Conservation (phyloP, 2,888 invertebrate genomes). For the Rhabditoides inermis region DNA sequence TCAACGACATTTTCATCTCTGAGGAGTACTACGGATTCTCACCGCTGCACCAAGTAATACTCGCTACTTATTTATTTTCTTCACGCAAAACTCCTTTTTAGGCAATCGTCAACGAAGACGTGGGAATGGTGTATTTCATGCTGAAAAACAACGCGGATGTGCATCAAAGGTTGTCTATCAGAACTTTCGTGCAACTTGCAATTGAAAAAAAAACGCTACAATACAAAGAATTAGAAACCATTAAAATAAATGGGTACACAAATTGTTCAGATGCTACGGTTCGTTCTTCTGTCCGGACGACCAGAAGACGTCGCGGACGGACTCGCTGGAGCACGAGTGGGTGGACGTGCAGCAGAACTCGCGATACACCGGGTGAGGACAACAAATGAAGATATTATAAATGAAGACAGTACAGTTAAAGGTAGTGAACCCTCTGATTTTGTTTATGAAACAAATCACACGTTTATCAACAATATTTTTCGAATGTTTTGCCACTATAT, state of each 20-base stretch:
- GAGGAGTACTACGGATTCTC: slow-evolving; percentile 80
- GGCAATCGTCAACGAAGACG: slow-evolving; percentile 95
- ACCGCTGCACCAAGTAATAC: slow-evolving; percentile 77
- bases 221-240: neutral
- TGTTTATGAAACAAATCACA: no score
- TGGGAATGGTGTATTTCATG: slow-evolving; percentile 89
- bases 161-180: slow-evolving; percentile 55
- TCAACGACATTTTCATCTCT: slow-evolving; percentile 87
- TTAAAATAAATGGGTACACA: neutral
- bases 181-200: neutral
- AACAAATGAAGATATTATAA: no score
- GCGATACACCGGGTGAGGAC: slow-evolving; percentile 70
- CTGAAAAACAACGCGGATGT: slow-evolving; percentile 82
- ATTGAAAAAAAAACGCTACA: neutral
- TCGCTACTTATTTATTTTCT: no score
- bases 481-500: no score
- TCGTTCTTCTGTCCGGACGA: slow-evolving; percentile 96
- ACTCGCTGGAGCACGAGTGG: slow-evolving; percentile 81
- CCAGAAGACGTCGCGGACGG: slow-evolving; percentile 68
- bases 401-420: no score
- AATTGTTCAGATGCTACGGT: slow-evolving; percentile 63
- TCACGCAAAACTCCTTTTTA: no score
- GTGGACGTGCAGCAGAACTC: slow-evolving; percentile 73
- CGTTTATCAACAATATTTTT: no score
- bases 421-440: no score